Evolutionary conservation across 2,888 invertebrate genomes (phyloP).

Genomic region (Sphaeridia pumilis): DNA sequence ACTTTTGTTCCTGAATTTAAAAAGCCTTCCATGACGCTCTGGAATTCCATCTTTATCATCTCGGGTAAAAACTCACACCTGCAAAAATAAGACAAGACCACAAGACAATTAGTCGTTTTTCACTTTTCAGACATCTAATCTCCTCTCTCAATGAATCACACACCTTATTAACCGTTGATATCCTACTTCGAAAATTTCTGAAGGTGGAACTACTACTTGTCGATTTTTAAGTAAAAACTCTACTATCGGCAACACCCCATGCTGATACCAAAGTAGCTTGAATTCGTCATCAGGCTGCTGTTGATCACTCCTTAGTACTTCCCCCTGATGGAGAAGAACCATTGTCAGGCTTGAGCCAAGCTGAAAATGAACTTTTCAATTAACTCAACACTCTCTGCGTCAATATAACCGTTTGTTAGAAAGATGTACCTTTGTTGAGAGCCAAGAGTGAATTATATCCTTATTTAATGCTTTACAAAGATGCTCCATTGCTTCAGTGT

Average conservation of each 20-base stretch:
- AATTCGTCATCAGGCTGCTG: conserved; percentile 11
- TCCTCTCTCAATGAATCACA: no score
- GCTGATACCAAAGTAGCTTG: conserved; percentile 7
- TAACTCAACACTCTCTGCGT: background rate
- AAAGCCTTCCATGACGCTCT: conserved; percentile 4
- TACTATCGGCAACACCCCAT: conserved; percentile 4
- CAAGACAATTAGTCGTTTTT: no score
- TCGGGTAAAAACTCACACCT: conserved; percentile 7
- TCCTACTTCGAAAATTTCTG: conserved; percentile 13
- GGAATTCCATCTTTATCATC: conserved; percentile 10
- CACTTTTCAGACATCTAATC: no score
- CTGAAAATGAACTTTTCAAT: background rate
- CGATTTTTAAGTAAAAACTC: background rate
- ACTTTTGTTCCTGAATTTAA: conserved; percentile 11
- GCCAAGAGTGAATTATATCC: conserved; percentile 4
- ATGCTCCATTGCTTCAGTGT: conserved; percentile 1
- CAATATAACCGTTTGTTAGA: no score
- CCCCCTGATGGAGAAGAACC: conserved; percentile 13
- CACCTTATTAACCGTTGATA: conserved; percentile 9
- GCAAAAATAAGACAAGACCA: no score
- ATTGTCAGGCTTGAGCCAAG: conserved; percentile 13
- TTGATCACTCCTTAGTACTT: conserved; percentile 7
- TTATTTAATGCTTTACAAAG: conserved; percentile 4
- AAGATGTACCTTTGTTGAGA: conserved; percentile 13
- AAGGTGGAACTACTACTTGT: conserved; percentile 5